Evolutionary conservation across 2,797 vertebrate species (phyloP), one percentile per base, ranked within the genome.

Genomic region (Phrynocephalus vlangalii): DNA sequence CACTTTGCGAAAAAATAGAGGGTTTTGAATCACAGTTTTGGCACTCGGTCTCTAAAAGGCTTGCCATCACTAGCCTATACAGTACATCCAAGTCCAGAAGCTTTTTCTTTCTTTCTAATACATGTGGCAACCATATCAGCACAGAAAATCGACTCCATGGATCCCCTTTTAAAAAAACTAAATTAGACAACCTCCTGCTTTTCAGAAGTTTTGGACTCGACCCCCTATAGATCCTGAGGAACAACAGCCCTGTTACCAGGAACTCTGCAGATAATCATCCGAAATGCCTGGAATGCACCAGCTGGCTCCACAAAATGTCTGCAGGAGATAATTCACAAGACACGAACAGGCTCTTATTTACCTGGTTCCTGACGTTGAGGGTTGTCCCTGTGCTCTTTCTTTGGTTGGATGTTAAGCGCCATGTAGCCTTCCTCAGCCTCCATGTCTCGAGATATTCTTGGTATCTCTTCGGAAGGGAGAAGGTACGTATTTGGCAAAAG

Each of bases 381-480:
- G 7, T 76, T 66, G 10, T 10, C 26, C 18, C 5, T 75, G 15
- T 66, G 83, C 22, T n/a, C 24, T 84, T 84, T 84, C 33, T 72
- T 76, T 24, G 72, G 33, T 38, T 28, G 60, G 5, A 84, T n/a
- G 60, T 22, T 84, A 66, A 84, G 83, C 26, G 56, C 72, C 83
- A 76, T n/a, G 72, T 84, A 84, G 72, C 83, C 83, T 76, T 84
- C 83, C 56, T 84, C 83, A 22, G 66, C 83, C 33, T 84, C 83
- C 83, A 84, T 84, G 63, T 66, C 20, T 22, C 3, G 20, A 76
- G 38, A 10, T 60, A 26, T 33, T 60, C 52, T 52, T 56, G 56
- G 16, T 18, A 52, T 68, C 7, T 50, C 15, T n/a, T 79, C 2
- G 16, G 50, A 26, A 28, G n/a, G 8, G 4, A 79, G 56, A 33